Evolutionary conservation across 2,113 vertebrate species (phyloP).

Genomic region (Paramisgurnus dabryanus): DNA sequence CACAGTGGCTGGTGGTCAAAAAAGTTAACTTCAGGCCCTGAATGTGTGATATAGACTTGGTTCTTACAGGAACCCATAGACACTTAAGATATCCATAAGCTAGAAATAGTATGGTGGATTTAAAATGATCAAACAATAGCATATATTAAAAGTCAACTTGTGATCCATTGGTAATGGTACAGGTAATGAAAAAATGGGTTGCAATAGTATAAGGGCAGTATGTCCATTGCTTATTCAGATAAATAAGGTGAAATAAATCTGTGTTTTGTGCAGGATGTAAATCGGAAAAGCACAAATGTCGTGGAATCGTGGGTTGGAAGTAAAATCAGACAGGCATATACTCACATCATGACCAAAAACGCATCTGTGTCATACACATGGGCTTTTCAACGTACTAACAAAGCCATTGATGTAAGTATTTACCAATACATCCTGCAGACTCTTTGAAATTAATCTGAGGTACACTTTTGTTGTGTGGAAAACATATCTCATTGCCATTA

Average conservation of each 20-base stretch:
- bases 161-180: too few species aligned
- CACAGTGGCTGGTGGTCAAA: too few species aligned
- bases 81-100: too few species aligned
- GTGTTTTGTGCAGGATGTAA: slow-evolving; percentile 80
- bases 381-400: slow-evolving; percentile 96
- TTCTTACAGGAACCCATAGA: background rate
- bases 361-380: slow-evolving; percentile 94
- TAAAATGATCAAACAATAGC: too few species aligned
- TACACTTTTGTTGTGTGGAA: background rate
- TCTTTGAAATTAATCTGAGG: background rate
- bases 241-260: background rate
- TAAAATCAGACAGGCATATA: slow-evolving; percentile 88
- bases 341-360: slow-evolving; percentile 89
- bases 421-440: too few species aligned
- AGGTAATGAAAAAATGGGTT: too few species aligned
- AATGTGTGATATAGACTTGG: background rate
- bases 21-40: too few species aligned
- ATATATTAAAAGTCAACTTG: too few species aligned
- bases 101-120: too few species aligned
- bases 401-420: slow-evolving; percentile 86
- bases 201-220: too few species aligned
- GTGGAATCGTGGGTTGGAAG: slow-evolving; percentile 93
- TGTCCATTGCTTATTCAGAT: too few species aligned
- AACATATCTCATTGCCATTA: background rate
- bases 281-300: slow-evolving; percentile 92